Evolutionary conservation across 1,140 invertebrate species (phyloP), one percentile per base, ranked within the genome.

Genomic region (Leptinotarsa defecta): DNA sequence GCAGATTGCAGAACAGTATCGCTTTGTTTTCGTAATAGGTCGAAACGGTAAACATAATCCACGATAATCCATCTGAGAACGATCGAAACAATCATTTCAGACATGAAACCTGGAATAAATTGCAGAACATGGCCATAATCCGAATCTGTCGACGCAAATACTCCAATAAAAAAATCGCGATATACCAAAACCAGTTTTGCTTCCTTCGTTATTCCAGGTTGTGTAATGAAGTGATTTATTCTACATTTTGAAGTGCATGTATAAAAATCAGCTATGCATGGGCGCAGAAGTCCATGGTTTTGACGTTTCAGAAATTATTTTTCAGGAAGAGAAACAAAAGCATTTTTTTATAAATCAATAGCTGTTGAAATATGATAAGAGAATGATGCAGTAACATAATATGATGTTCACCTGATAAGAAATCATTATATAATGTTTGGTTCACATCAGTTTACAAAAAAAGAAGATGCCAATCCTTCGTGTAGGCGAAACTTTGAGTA

Each of bases 21-120:
- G 52, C 15, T 15, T 57, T 15, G 52, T 57, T 57, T 57, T 15
- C 52, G 15, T 5, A n/a, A 57, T 57, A 57, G n/a, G 6, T 15
- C 17, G 52, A 15, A 57, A 57, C 15, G 52, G 52, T 57, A n/a
- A 57, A 57, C 52, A 57, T 57, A 57, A 57, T 57, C 15, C 52
- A 15, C 52, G 52, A 57, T 57, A 57, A 57, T 57, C 52, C 52
- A 57, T 57, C 52, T 15, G 52, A 57, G n/a, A 57, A 57, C 52
- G 17, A 19, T 57, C 52, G 52, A 5, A 57, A 19, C 17, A 19
- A 57, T 57, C 52, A 57, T 57, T 57, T 57, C 52, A 57, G 15
- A 6, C 52, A 19, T 57, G n/a, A 57, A 19, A n/a, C 15, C 15
- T 11, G n/a, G 52, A 5, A 57, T 57, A 57, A n/a, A 57, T n/a